Evolutionary conservation across 2,113 vertebrate genomes (phyloP), one percentile per base, ranked within the genome.

Genomic region (Elephantulus edwardii): DNA sequence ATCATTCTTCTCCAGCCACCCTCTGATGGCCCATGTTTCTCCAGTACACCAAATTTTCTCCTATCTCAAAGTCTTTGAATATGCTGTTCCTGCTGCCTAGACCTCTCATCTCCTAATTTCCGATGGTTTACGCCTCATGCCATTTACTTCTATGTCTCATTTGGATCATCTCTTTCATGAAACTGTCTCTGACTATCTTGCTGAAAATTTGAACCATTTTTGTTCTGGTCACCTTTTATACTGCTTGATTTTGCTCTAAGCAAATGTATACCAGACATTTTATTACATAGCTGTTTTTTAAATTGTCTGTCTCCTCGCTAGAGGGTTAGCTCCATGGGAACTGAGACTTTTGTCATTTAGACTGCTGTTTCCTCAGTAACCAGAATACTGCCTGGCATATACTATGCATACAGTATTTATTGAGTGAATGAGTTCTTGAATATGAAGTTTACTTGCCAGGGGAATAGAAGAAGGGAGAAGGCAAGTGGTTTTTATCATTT

Each of bases 381-480:
- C 50, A 87, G 77, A 91, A 68, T 78, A 83, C 93, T 84, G 88
- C 44, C 30, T 14, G 14, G 38, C 42, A 78, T 24, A n/a, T 28
- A 77, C 56, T 64, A 70, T 87, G 20, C 46, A 66, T 48, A 83
- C 62, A 42, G 58, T 86, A 83, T 83, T 76, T 92, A 76, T 7
- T 72, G 90, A 71, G 52, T 68, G 91, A 86, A 72, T 91, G 90
- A 75, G 85, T 92, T 80, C 48, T 88, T 70, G 64, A 88, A 82
- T 82, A 88, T 88, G 40, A 83, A 71, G 26, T 78, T 42, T 48
- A 38, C 70, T n/a, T 85, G 46, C 56, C 56, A 70, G 62, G 33
- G 30, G 46, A 52, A 19, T 48, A 83, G 68, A 56, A 77, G 64
- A 26, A 79, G 8, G 35, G 14, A 38, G 17, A 46, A 70, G 46